Conservation (phyloP, 2,888 invertebrate genomes). For the Torymus auratus region DNA sequence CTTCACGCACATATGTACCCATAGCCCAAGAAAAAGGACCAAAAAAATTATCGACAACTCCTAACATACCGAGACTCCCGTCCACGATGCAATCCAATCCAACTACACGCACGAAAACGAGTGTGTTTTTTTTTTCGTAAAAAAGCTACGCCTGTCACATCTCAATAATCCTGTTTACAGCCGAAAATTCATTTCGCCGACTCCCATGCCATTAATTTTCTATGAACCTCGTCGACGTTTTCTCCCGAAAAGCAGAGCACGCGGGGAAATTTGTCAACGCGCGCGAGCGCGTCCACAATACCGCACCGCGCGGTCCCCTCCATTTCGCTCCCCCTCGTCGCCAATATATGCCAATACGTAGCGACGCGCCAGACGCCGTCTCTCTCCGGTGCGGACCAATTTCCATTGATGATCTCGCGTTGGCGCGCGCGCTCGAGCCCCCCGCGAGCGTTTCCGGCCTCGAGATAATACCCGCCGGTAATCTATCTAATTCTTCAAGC, state of each 20-base stretch:
- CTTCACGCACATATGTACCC: no score
- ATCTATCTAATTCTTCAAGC: conserved; percentile 75
- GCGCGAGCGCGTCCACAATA: conserved; percentile 43
- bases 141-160: neutral
- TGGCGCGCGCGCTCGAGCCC: conserved; percentile 36
- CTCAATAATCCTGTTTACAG: neutral
- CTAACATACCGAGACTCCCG: no score
- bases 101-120: no score
- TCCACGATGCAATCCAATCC: no score
- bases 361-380: neutral
- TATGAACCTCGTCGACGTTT: conserved; percentile 31
- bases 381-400: conserved; percentile 52
- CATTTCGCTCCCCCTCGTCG: neutral
- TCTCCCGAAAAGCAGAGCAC: conserved; percentile 34
- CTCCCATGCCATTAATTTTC: conserved; percentile 42
- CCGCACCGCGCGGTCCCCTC: neutral
- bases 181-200: neutral
- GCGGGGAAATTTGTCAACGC: conserved; percentile 57
- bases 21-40: no score
- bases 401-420: conserved; percentile 60
- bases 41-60: no score
- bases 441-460: conserved; percentile 39
- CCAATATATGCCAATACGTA: neutral
- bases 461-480: conserved; percentile 66
- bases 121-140: neutral